These are phyloP conservation scores for Penaeus vannamei DNA, from an alignment of 1,140 invertebrate genomes.

Conservation along the genomic window DNA sequence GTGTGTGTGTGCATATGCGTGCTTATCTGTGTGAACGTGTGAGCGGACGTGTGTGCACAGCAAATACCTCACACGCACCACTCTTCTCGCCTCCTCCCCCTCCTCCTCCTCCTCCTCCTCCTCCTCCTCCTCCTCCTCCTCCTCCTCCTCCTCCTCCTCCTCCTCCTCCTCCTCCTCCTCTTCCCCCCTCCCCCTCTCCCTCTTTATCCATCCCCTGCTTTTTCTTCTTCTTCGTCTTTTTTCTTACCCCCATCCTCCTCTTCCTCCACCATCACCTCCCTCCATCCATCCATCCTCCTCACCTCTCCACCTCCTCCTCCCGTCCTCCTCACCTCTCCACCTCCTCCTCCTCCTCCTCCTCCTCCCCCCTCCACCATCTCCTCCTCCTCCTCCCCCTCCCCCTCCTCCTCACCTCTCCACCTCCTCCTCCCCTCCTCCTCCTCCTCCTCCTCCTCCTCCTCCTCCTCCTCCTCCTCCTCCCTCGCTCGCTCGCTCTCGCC, in stretches of 20 bases:
- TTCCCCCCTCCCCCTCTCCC: neutral
- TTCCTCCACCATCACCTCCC: neutral
- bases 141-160: constrained; percentile 13
- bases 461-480: neutral
- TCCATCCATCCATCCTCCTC: neutral
- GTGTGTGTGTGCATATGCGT: constrained; percentile 42
- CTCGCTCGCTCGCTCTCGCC: neutral
- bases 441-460: neutral
- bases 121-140: neutral
- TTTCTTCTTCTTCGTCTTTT: neutral
- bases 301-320: too few species aligned
- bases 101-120: neutral
- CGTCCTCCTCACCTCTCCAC: too few species aligned
- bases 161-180: neutral
- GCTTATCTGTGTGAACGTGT: constrained; percentile 13
- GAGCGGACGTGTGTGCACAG: neutral
- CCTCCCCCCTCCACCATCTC: neutral
- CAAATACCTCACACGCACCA: neutral
- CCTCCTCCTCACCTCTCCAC: neutral
- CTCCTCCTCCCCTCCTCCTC: neutral
- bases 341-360: too few species aligned
- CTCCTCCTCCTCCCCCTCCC: too few species aligned
- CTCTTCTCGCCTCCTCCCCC: neutral
- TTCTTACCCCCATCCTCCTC: neutral
- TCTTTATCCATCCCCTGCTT: neutral